Percentiles rank a stretch among this genome's conserved stretches.
Evolutionary conservation across 2,113 vertebrate species (phyloP).

Genomic region (Crotalus tigris): DNA sequence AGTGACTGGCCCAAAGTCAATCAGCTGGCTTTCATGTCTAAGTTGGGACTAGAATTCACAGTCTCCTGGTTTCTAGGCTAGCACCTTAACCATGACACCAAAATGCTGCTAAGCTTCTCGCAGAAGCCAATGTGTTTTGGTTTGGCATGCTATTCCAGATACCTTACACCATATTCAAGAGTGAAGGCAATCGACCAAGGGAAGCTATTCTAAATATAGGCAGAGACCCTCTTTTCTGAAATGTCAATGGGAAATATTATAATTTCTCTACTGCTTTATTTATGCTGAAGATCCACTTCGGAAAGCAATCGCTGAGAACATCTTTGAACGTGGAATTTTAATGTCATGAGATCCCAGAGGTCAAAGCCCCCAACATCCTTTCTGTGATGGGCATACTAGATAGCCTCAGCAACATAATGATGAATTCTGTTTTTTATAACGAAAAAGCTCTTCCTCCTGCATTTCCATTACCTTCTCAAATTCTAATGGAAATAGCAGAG

Average conservation of each 20-base stretch:
- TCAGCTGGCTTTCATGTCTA: too few relatives aligned
- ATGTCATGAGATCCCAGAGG: background rate
- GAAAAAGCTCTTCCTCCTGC: background rate
- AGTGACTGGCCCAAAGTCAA: too few relatives aligned
- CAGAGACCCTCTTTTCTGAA: background rate
- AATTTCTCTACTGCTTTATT: background rate
- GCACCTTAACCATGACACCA: background rate
- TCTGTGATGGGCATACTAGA: background rate
- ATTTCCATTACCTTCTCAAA: conserved; percentile 41
- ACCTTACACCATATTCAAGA: background rate
- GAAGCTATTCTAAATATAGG: background rate
- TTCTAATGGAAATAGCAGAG: conserved; percentile 27
- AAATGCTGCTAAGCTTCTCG: background rate
- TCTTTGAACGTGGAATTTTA: background rate
- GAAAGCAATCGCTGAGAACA: background rate
- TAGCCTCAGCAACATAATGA: background rate
- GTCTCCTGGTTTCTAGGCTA: background rate
- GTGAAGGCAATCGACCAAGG: background rate
- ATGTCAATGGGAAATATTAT: background rate
- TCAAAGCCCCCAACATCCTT: background rate
- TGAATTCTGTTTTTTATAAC: background rate
- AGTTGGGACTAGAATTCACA: background rate
- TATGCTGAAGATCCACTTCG: background rate
- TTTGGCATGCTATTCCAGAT: background rate
- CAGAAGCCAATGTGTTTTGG: background rate